A percentile compares a stretch with the other conserved stretches of the same genome.
Evolutionary conservation across 1,140 invertebrate genomes (phyloP).

Genomic region (Epicauta chinensis): DNA sequence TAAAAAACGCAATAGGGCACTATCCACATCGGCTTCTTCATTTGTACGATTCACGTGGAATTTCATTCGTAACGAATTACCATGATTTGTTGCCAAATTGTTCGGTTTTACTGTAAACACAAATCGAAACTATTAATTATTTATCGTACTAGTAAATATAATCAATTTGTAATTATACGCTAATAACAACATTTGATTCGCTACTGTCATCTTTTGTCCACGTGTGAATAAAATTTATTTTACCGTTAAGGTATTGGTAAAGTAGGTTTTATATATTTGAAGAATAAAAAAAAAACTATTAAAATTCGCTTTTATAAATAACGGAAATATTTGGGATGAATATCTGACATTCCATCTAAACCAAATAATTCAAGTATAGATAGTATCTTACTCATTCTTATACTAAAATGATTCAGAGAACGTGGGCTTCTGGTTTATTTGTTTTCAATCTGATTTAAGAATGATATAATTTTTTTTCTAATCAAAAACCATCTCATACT

Average conservation of each 20-base stretch:
- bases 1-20: conserved; percentile 34
- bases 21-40: conserved; percentile 26
- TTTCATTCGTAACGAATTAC: conserved; percentile 18
- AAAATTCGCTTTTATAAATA: too few species aligned
- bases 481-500: background rate
- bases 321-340: too few species aligned
- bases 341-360: too few species aligned
- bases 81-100: background rate
- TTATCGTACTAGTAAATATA: too few species aligned
- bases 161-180: too few species aligned
- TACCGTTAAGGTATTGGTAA: too few species aligned
- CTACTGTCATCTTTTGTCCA: too few species aligned
- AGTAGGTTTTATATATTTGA: too few species aligned
- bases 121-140: background rate
- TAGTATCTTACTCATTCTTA: conserved; percentile 8
- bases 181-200: too few species aligned
- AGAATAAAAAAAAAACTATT: too few species aligned
- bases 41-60: conserved; percentile 24
- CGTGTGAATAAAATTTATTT: too few species aligned
- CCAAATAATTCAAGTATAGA: conserved; percentile 3
- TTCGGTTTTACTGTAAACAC: background rate
- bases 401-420: conserved; percentile 13
- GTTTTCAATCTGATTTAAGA: conserved; percentile 10
- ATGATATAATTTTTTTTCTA: conserved; percentile 3
- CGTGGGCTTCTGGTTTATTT: conserved; percentile 21